Base-by-base conservation (phyloP, 2,888 invertebrate genomes). In the Platynereis dumerilii region DNA sequence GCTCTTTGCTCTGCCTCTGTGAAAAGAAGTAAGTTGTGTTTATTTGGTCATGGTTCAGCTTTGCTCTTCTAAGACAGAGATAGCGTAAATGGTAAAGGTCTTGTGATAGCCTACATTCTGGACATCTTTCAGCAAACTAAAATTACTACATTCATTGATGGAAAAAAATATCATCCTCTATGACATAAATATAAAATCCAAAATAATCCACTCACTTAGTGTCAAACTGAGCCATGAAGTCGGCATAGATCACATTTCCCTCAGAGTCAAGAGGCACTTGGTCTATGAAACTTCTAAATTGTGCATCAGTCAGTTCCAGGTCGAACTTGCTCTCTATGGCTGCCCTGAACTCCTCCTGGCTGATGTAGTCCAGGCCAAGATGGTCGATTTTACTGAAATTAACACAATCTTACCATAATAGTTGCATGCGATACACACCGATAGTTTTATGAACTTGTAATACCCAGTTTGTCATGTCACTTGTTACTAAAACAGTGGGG, bases 191-290 rank as follows among this genome's bases (percentile, higher is more conserved):
- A n/a, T n/a, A n/a, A n/a, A n/a, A n/a, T n/a, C n/a, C n/a, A n/a
- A n/a, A n/a, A n/a, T n/a, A n/a, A n/a, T 58, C 2, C 20, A 60
- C 22, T 65, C 77, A 83, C 83, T 75, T 80, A 58, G 83, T 82
- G 67, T 83, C 83, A 72, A 83, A 83, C 73, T 80, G 80, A 52
- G 80, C 77, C 80, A 83, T 81, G 66, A 83, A 83, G 29, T 80
- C 78, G 17, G 78, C 76, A 69, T 83, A 83, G 70, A 73, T 75
- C 34, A 83, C 80, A 68, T 75, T 74, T 5, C 82, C 82, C n/a
- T 82, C 80, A 17, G 76, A 76, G 62, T 80, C 79, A 12, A 82
- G 70, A 0, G 83, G 83, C 10, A 83, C 70, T 48, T 77, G 73
- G 68, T 83, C 82, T 2, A 82, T 66, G 59, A 83, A 77, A 0